phyloP scores from a whole-genome alignment of 2,888 invertebrate genomes.

The Aphidius colemani region DNA sequence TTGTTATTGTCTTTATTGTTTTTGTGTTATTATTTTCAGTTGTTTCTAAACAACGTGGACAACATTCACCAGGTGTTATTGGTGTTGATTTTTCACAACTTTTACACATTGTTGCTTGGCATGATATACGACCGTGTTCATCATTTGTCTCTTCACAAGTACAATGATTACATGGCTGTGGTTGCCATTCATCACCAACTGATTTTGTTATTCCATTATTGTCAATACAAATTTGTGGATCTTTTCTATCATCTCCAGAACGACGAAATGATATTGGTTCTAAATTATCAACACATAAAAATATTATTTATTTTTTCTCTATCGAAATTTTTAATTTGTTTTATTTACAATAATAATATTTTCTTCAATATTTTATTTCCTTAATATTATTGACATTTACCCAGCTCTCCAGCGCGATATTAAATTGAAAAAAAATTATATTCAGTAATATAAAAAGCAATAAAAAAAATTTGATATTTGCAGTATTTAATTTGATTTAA shows the following conservation, averaged over 20 bases:
- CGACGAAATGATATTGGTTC: conserved; percentile 39
- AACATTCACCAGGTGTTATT: conserved; percentile 48
- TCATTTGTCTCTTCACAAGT: conserved; percentile 41
- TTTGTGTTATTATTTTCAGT: conserved; percentile 32
- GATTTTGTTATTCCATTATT: conserved; percentile 38
- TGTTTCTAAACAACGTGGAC: conserved; percentile 45
- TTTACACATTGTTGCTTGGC: conserved; percentile 52
- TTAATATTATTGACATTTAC: too few species aligned
- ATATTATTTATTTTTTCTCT: not conserved
- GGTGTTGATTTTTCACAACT: conserved; percentile 47
- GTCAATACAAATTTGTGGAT: conserved; percentile 40
- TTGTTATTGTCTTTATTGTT: conserved; percentile 3
- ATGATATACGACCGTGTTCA: conserved; percentile 38
- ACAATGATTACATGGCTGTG: conserved; percentile 48
- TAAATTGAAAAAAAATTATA: too few species aligned
- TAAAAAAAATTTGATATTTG: too few species aligned
- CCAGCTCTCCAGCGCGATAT: too few species aligned
- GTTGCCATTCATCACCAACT: conserved; percentile 41
- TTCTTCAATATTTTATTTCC: not conserved
- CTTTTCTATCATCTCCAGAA: conserved; percentile 36
- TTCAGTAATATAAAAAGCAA: too few species aligned
- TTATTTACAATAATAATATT: not conserved
- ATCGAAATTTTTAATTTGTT: not conserved
- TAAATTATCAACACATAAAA: conserved; percentile 25
- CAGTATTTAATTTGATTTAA: too few species aligned